Base-by-base conservation (phyloP, 1,140 invertebrate genomes). In the Philotrypesis tridentata region DNA sequence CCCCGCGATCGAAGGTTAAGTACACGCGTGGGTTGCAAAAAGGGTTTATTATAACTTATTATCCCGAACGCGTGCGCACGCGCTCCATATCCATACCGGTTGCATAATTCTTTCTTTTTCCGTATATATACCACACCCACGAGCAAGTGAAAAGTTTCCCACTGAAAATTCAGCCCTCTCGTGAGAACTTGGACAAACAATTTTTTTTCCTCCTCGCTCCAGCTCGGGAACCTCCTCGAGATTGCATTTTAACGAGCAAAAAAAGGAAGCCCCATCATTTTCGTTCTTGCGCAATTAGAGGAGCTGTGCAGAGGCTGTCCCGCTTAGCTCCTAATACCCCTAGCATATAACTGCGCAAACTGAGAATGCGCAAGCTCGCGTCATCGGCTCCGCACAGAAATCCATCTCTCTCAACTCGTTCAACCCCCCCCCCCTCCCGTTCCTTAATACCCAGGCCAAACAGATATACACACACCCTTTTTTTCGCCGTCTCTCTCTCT, bases 191-290 rank as follows among this genome's bases (percentile, higher is more conserved):
- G 1, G 21, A 17, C 6, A 55, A n/a, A 55, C 48, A 55, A 17
- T 48, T 48, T 48, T 55, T 55, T 55, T 8, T 55, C 17, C 14
- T n/a, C n/a, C 40, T 14, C 40, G 12, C 12, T n/a, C 23, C 1
- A 21, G 60, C 60, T 21, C 60, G 60, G 27, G n/a, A 65, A 29
- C 27, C 61, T 65, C 25, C 5, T 12, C 61, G 33, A 78, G 67
- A 78, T 78, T 48, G 65, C 40, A 78, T 78, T 78, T 78, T 78
- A 78, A 78, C 76, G 76, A 78, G 23, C 17, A 21, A 67, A 77
- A 77, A 77, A 77, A 43, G n/a, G n/a, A 40, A 25, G 31, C 27
- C 60, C 43, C 3, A 31, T 5, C 40, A 6, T 9, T 33, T 29
- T 43, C 2, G 23, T 43, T 37, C 40, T 77, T 55, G 27, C 76